A percentile compares a stretch with the other conserved stretches of the same genome.
phyloP scores from a whole-genome alignment of 2,113 vertebrate genomes.

The Hydrochoerus hydrochaeris region DNA sequence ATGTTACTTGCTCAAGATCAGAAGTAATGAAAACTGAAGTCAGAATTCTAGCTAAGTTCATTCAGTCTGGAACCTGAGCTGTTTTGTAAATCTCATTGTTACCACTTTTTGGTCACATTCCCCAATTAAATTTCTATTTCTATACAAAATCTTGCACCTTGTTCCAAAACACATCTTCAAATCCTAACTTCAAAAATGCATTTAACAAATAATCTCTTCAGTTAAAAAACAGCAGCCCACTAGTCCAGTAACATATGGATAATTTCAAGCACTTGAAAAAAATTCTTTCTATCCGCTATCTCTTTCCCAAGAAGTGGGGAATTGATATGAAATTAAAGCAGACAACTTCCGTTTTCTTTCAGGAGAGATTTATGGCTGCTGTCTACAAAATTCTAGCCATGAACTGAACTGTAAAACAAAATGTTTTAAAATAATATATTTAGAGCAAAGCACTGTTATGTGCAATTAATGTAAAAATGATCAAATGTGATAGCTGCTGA shows the following conservation, averaged over 20 bases:
- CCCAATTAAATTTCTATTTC: constrained; percentile 50
- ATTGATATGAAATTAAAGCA: constrained; percentile 78
- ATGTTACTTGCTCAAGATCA: neutral
- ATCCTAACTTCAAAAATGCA: neutral
- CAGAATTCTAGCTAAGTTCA: constrained; percentile 9
- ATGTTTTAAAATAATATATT: constrained; percentile 77
- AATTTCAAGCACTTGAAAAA: constrained; percentile 18
- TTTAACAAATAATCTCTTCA: constrained; percentile 46
- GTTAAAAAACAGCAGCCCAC: neutral
- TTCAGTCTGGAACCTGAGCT: neutral
- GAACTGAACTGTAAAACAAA: constrained; percentile 76
- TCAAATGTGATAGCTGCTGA: constrained; percentile 75
- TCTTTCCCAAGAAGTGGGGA: constrained; percentile 34
- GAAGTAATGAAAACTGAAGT: neutral
- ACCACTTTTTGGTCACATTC: neutral
- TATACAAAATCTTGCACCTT: constrained; percentile 42
- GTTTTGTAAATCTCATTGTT: constrained; percentile 24
- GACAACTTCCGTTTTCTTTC: constrained; percentile 80
- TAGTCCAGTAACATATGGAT: neutral
- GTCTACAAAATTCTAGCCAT: constrained; percentile 70
- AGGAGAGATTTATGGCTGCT: constrained; percentile 78
- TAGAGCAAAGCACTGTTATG: constrained; percentile 71
- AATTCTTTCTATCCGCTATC: neutral
- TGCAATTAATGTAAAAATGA: constrained; percentile 77
- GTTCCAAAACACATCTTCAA: constrained; percentile 5